Conservation (phyloP, 2,113 vertebrate species). For the Dasyornis broadbenti region DNA sequence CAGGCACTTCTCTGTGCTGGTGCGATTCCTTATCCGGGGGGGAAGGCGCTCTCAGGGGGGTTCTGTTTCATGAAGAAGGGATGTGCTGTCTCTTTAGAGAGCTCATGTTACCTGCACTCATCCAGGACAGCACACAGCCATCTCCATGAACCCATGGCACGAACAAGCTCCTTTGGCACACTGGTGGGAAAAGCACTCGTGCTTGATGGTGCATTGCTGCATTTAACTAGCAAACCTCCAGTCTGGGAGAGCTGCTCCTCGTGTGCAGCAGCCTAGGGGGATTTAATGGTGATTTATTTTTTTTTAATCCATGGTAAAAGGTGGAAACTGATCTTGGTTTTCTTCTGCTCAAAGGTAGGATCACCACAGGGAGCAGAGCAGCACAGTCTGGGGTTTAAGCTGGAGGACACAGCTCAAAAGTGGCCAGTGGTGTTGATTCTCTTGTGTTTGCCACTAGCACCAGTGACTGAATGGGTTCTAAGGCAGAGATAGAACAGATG, state of each 20-base stretch:
- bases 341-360: not conserved
- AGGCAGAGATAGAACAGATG: not conserved
- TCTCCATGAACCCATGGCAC: not conserved
- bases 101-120: not conserved
- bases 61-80: not conserved
- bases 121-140: not conserved
- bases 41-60: not conserved
- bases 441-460: not conserved
- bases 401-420: not conserved
- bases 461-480: not conserved
- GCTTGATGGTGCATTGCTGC: not conserved
- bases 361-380: not conserved
- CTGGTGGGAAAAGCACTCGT: not conserved
- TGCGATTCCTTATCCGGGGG: not conserved
- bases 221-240: not conserved
- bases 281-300: not conserved
- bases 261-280: not conserved
- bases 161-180: not conserved
- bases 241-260: not conserved
- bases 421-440: not conserved
- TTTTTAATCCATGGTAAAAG: accelerated
- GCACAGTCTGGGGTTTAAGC: not conserved
- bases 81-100: not conserved
- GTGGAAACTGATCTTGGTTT: not conserved
- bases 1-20: not conserved